phyloP scores from a whole-genome alignment of 2,113 vertebrate species.

The Phalacrocorax brasilianus region DNA sequence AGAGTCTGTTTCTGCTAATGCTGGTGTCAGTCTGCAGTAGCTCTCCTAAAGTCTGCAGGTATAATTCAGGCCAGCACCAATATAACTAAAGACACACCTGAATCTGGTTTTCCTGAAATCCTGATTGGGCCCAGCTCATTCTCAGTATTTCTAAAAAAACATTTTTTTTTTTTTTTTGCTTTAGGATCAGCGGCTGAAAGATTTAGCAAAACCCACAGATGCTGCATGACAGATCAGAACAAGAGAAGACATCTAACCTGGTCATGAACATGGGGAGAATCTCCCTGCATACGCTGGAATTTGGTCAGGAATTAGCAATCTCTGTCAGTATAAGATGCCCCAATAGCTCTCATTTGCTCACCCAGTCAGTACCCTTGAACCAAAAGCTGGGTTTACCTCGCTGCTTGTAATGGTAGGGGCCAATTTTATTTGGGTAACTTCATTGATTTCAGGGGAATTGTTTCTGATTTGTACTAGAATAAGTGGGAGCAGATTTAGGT shows the following conservation, averaged over 20 bases:
- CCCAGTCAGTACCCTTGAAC: neutral
- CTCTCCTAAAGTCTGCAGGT: neutral
- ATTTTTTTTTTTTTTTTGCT: neutral
- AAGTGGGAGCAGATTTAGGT: conserved; percentile 55
- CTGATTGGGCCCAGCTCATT: neutral
- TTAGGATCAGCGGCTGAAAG: neutral
- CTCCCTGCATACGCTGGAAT: neutral
- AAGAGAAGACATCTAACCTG: neutral
- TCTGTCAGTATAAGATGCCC: neutral
- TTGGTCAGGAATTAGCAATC: neutral
- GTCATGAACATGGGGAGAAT: neutral
- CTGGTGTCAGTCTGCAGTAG: neutral
- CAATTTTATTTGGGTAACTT: conserved; percentile 39
- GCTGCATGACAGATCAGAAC: neutral
- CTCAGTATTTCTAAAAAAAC: neutral
- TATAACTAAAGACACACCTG: neutral
- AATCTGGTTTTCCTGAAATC: neutral
- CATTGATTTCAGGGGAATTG: conserved; percentile 61
- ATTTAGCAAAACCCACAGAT: neutral
- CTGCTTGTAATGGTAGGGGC: neutral
- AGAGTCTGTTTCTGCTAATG: neutral
- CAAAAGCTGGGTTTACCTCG: neutral
- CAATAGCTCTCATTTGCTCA: conserved; percentile 11
- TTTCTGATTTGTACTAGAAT: conserved; percentile 66
- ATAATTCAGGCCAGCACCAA: neutral